phyloP scores from a whole-genome alignment of 2,888 invertebrate genomes.

The Agapostemon virescens region DNA sequence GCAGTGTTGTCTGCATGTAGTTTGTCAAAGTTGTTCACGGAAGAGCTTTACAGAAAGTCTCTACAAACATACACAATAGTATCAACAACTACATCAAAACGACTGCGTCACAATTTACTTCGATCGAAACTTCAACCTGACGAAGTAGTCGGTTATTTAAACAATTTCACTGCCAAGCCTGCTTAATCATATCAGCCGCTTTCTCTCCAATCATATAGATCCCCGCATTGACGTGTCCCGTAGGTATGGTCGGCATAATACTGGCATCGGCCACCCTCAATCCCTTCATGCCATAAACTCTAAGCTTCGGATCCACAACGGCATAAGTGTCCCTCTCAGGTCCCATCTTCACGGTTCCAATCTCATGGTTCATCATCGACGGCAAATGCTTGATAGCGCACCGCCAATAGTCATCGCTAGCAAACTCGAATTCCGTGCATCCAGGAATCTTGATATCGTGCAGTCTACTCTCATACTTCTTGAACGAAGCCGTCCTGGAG shows the following conservation, averaged over 20 bases:
- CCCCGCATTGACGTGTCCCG: constrained; percentile 83
- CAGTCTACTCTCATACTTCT: constrained; percentile 79
- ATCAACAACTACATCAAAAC: not conserved
- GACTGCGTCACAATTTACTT: not conserved
- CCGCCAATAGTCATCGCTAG: constrained; percentile 85
- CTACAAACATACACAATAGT: not conserved
- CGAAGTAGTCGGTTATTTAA: not conserved
- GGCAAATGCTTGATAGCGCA: constrained; percentile 85
- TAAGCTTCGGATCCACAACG: constrained; percentile 82
- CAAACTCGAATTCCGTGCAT: constrained; percentile 81
- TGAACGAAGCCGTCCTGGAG: constrained; percentile 80
- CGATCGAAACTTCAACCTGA: no score
- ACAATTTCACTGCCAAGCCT: constrained; percentile 75
- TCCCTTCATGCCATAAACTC: constrained; percentile 82
- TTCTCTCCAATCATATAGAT: constrained; percentile 85
- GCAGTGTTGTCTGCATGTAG: no score
- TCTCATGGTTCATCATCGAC: constrained; percentile 85
- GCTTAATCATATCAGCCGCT: constrained; percentile 83
- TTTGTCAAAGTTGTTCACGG: no score
- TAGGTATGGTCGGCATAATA: constrained; percentile 83
- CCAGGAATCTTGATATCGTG: constrained; percentile 82
- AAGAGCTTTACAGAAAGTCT: not conserved
- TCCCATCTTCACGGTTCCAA: constrained; percentile 84
- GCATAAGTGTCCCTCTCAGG: constrained; percentile 81
- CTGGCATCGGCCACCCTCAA: constrained; percentile 84